Conservation (phyloP, 1,140 invertebrate species). For the Himalopsyche phryganea region DNA sequence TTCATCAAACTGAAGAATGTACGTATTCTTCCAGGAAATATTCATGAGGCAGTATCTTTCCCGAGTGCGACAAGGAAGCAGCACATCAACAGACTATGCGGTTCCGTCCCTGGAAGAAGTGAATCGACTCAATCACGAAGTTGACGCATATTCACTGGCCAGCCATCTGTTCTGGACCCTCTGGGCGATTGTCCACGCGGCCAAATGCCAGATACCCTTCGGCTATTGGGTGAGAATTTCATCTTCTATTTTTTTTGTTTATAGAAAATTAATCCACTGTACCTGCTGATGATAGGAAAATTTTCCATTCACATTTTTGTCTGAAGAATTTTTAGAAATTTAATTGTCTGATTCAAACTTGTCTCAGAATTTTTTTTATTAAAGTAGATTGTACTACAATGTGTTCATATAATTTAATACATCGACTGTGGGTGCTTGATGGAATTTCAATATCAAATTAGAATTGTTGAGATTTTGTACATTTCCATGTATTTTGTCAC, state of each 20-base stretch:
- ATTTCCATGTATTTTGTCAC: no score
- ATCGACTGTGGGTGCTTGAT: no score
- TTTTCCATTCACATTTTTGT: not conserved
- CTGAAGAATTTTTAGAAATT: constrained; percentile 6
- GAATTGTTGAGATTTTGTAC: no score
- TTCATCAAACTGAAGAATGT: no score
- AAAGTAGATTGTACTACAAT: no score
- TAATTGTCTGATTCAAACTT: no score
- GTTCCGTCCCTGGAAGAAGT: constrained; percentile 51
- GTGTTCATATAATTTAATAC: no score
- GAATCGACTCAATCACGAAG: constrained; percentile 68
- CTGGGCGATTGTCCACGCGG: constrained; percentile 87
- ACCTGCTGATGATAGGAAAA: no score
- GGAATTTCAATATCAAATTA: no score
- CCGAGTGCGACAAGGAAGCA: constrained; percentile 37
- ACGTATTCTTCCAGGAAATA: constrained; percentile 50
- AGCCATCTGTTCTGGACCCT: constrained; percentile 93
- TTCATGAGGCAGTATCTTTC: constrained; percentile 59
- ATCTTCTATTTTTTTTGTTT: no score
- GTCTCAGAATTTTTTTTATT: no score
- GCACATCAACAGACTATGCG: constrained; percentile 18
- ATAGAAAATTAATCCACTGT: no score
- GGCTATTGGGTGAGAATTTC: constrained; percentile 83
- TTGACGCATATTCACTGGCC: constrained; percentile 76
- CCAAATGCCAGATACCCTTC: constrained; percentile 86